These are phyloP conservation scores for Lamellibrachia columna DNA, from an alignment of 2,888 invertebrate species.

Conservation along the genomic window DNA sequence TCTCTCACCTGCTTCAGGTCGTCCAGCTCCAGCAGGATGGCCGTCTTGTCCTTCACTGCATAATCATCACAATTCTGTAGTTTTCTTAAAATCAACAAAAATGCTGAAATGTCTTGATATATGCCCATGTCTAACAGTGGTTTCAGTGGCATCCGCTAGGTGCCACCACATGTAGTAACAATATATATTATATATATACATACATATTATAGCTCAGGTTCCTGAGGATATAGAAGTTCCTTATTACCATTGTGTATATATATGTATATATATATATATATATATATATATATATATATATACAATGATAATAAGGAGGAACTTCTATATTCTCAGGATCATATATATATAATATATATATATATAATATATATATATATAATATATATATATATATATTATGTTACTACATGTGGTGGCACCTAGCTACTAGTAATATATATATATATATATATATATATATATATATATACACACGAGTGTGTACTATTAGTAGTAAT, in stretches of 20 bases:
- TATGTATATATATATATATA: too few species aligned
- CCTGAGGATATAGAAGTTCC: neutral
- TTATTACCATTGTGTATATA: neutral
- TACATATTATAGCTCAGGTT: too few species aligned
- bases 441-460: too few species aligned
- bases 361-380: too few species aligned
- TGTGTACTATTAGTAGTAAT: too few species aligned
- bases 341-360: too few species aligned
- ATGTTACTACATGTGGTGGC: neutral
- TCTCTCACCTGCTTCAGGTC: constrained; percentile 76
- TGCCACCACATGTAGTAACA: too few species aligned
- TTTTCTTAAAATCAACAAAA: neutral
- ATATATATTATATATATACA: too few species aligned
- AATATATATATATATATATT: neutral
- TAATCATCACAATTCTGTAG: constrained; percentile 14
- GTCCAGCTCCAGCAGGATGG: constrained; percentile 78
- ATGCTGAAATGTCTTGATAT: neutral
- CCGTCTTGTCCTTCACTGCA: constrained; percentile 83
- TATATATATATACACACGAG: too few species aligned
- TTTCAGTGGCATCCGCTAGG: neutral
- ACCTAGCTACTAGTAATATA: too few species aligned
- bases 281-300: neutral
- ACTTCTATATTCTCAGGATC: too few species aligned
- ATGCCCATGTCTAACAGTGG: neutral
- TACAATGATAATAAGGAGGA: neutral